Evolutionary conservation across 1,140 invertebrate species (phyloP), one percentile per base, ranked within the genome.

Genomic region (Cotesia vestalis): DNA sequence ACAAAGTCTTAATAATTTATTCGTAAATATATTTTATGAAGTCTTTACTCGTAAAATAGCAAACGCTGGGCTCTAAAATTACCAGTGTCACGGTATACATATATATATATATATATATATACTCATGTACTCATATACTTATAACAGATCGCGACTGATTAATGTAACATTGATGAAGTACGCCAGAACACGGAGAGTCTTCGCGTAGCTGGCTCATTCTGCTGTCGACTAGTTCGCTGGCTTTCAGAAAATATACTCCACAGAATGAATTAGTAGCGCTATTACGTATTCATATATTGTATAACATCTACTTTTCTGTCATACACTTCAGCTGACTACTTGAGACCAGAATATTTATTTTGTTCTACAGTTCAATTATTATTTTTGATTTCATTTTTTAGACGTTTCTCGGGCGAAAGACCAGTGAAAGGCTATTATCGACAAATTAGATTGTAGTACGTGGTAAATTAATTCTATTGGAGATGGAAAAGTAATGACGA

Each of bases 131-230:
- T 27, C 27, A 27, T 27, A 27, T 27, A 27, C 27, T 27, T 36
- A 40, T 38, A 46, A 46, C 40, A 46, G 5, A 6, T 46, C 73
- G 60, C 63, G 63, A 61, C 63, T 74, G 69, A 74, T 74, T 71
- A 74, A 74, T 74, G 73, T 57, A 57, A 67, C 69, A 71, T 71
- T 70, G 69, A 70, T 74, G 66, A 71, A 62, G 69, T 70, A 71
- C 14, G 17, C 27, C 27, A n/a, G 8, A 27, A 14, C 55, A 55
- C n/a, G 53, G 11, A 36, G 2, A 36, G 11, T 11, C 14, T 2
- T 2, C 27, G 20, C 8, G 66, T 17, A 27, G 52, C 40, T 27
- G 17, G 55, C 9, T 34, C 17, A 34, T 67, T 14, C 34, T 55
- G n/a, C 17, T 67, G 51, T 55, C 40, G 46, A 17, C 40, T 40